These are phyloP conservation scores for Tinea semifulvella DNA, from an alignment of 2,888 invertebrate species.

Conservation along the genomic window DNA sequence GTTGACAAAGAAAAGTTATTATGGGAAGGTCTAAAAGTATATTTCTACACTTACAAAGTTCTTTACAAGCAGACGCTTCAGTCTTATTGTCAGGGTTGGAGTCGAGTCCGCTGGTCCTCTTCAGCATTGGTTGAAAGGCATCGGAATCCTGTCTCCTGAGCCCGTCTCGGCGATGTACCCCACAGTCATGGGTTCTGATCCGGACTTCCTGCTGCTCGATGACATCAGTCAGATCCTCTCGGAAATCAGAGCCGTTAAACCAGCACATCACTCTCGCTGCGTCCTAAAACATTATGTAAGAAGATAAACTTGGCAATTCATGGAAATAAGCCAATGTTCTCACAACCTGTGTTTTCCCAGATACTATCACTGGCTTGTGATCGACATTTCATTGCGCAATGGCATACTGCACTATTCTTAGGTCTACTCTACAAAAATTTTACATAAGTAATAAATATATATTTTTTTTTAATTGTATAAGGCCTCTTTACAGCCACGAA, in stretches of 20 bases:
- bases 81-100: constrained; percentile 41
- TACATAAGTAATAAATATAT: too few relatives aligned
- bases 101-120: constrained; percentile 45
- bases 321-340: too few relatives aligned
- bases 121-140: constrained; percentile 53
- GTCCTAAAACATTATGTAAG: constrained; percentile 40
- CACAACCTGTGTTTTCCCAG: too few relatives aligned
- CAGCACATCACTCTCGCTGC: constrained; percentile 59
- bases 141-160: constrained; percentile 47
- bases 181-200: constrained; percentile 47
- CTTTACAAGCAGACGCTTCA: constrained; percentile 42
- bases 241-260: constrained; percentile 59
- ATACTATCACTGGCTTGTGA: too few relatives aligned
- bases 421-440: too few relatives aligned
- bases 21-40: too few relatives aligned
- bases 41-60: constrained; percentile 53
- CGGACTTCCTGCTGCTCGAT: constrained; percentile 58
- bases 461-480: too few relatives aligned
- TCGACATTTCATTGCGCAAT: too few relatives aligned
- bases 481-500: too few relatives aligned
- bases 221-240: constrained; percentile 54
- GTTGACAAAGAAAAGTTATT: too few relatives aligned
- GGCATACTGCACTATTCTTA: too few relatives aligned
- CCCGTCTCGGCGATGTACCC: constrained; percentile 29
- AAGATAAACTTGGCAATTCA: too few relatives aligned